Evolutionary conservation across 1,140 invertebrate genomes (phyloP).

Genomic region (Steinernema feltiae): DNA sequence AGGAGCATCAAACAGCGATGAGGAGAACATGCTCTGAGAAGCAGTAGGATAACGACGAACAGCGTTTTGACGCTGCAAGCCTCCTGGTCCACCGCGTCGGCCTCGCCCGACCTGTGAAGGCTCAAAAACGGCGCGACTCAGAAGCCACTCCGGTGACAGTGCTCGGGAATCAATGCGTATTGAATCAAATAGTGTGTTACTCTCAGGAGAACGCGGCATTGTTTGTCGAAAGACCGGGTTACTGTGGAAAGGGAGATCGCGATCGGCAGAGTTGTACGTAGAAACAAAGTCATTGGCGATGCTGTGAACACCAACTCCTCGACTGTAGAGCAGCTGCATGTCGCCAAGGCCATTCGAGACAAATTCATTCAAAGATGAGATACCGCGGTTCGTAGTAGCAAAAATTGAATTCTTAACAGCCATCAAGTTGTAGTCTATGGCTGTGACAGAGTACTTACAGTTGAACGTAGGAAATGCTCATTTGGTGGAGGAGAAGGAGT

Average conservation of each 20-base stretch:
- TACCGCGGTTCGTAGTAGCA: no score
- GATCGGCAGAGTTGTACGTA: not conserved
- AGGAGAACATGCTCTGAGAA: not conserved
- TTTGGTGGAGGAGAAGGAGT: no score
- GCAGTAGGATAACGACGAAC: not conserved
- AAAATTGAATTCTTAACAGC: no score
- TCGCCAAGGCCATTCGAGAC: not conserved
- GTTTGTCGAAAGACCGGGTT: not conserved
- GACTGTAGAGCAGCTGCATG: not conserved
- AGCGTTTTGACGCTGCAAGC: constrained; percentile 1
- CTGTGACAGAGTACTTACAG: no score
- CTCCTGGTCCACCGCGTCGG: not conserved
- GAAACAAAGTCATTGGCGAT: not conserved
- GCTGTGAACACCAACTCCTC: not conserved
- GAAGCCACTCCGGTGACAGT: not conserved
- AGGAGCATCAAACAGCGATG: not conserved
- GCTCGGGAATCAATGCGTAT: not conserved
- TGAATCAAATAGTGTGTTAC: not conserved
- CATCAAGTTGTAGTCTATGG: no score
- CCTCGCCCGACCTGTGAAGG: not conserved
- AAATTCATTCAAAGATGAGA: no score
- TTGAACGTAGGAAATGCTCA: no score
- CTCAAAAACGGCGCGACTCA: not conserved
- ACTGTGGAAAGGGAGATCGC: not conserved
- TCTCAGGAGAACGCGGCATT: not conserved